Conservation (phyloP, 2,797 vertebrate species). For the Cyprinella venusta region DNA sequence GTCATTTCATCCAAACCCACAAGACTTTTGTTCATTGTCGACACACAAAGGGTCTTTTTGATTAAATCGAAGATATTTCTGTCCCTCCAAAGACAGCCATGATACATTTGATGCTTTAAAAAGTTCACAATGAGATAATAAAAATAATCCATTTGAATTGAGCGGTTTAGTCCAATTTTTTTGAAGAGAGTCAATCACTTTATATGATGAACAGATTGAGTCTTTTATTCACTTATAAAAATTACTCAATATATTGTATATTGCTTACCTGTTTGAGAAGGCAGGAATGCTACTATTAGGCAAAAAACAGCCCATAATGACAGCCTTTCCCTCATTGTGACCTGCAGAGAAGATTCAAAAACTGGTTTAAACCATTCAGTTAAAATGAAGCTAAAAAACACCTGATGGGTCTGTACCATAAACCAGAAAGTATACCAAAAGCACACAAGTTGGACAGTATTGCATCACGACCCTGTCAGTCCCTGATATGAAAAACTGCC, state of each 20-base stretch:
- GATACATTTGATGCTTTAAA: too few relatives aligned
- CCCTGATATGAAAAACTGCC: not conserved
- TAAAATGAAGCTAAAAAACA: not conserved
- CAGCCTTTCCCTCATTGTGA: slow-evolving; percentile 72
- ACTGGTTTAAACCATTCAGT: slow-evolving; percentile 26
- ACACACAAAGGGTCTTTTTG: not conserved
- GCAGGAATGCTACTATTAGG: slow-evolving; percentile 71
- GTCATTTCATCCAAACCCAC: not conserved
- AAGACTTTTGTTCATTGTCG: not conserved
- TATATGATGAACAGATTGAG: too few relatives aligned
- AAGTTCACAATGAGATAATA: too few relatives aligned
- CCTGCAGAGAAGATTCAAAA: slow-evolving; percentile 60
- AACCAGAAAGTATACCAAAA: not conserved
- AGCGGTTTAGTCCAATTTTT: too few relatives aligned
- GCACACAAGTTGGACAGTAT: not conserved
- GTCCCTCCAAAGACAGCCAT: too few relatives aligned
- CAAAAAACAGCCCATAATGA: slow-evolving; percentile 64
- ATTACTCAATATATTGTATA: too few relatives aligned
- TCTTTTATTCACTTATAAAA: too few relatives aligned
- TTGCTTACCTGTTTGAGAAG: slow-evolving; percentile 74
- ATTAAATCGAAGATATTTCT: too few relatives aligned
- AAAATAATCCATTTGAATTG: too few relatives aligned
- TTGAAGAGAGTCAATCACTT: too few relatives aligned
- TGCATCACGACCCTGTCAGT: not conserved
- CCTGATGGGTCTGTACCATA: not conserved